A percentile compares a stretch with the other conserved stretches of the same genome.
Evolutionary conservation across 2,797 vertebrate genomes (phyloP).

Genomic region (Carcharodon carcharias): DNA sequence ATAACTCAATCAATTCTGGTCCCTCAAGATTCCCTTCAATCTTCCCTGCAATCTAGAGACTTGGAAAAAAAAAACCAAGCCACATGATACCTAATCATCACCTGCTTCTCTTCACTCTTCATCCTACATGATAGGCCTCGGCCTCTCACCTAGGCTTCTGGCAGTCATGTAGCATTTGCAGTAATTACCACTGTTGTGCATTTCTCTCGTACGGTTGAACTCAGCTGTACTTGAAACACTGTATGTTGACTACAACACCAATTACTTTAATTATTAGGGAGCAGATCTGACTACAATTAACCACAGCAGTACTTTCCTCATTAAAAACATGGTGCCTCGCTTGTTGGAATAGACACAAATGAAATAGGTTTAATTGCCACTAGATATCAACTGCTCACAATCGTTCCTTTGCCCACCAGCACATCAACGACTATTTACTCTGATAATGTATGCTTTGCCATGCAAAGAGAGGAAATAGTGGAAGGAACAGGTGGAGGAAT

Average conservation of each 20-base stretch:
- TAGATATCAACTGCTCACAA: neutral
- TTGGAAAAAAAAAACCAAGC: neutral
- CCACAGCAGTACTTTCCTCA: conserved; percentile 32
- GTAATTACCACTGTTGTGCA: neutral
- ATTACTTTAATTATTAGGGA: conserved; percentile 34
- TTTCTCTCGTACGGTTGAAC: neutral
- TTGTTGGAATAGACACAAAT: neutral
- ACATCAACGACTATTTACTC: neutral
- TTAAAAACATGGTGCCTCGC: conserved; percentile 1
- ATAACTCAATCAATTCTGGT: neutral
- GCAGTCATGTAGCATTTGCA: neutral
- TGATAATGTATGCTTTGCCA: neutral
- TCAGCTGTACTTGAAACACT: neutral
- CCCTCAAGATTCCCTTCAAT: neutral
- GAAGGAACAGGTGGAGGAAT: neutral
- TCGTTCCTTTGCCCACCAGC: neutral
- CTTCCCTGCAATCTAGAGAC: neutral
- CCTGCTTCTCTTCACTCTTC: neutral
- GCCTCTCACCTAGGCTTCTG: neutral
- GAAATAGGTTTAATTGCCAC: conserved; percentile 19
- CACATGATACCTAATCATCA: neutral
- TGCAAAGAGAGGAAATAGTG: neutral
- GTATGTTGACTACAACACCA: conserved; percentile 31
- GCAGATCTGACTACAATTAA: conserved; percentile 29
- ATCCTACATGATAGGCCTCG: neutral